A percentile compares a stretch with the other conserved stretches of the same genome.
Conservation (phyloP, 2,113 vertebrate genomes). For the Burhinus bistriatus region DNA sequence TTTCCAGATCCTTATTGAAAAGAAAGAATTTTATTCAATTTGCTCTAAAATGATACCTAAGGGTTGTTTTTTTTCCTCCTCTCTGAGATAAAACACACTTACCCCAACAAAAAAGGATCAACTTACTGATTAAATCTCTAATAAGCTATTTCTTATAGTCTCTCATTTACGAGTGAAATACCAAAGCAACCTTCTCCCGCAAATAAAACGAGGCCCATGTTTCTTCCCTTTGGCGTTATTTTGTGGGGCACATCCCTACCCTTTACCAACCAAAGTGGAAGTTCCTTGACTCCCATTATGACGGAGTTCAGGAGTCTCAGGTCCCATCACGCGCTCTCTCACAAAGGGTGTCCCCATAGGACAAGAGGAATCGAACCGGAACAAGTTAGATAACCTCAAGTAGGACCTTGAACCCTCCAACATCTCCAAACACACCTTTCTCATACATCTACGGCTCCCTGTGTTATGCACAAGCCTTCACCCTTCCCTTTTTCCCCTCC, state of each 20-base stretch:
- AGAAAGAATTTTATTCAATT: neutral
- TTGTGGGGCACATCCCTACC: neutral
- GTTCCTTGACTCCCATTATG: neutral
- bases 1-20: neutral
- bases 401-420: neutral
- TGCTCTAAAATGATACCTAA: neutral
- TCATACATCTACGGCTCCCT: neutral
- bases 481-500: neutral
- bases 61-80: fast-evolving
- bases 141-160: neutral
- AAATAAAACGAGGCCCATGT: neutral
- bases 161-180: neutral
- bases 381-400: neutral
- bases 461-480: neutral
- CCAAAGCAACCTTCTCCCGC: neutral
- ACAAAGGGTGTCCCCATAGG: neutral
- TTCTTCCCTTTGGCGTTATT: neutral
- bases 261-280: neutral
- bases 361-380: neutral
- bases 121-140: neutral
- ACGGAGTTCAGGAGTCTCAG: neutral
- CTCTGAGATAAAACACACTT: neutral
- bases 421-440: neutral
- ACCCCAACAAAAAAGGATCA: neutral
- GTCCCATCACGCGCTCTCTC: neutral